These are phyloP conservation scores for Chymomyza amoena DNA, from an alignment of 2,888 invertebrate genomes.

Conservation along the genomic window DNA sequence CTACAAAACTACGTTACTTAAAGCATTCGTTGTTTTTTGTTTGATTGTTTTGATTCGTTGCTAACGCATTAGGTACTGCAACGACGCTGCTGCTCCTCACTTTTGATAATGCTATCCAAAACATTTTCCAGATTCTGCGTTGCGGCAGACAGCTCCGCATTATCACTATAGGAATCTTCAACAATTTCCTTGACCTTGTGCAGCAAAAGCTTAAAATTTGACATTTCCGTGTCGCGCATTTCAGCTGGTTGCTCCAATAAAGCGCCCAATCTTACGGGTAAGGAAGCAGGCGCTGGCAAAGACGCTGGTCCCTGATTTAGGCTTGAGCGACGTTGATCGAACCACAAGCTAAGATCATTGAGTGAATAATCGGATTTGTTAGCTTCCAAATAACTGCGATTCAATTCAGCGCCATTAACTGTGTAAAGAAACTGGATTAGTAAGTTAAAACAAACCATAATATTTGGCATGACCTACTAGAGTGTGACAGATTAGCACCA, in stretches of 20 bases:
- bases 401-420: constrained; percentile 78
- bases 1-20: constrained; percentile 8
- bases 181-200: constrained; percentile 78
- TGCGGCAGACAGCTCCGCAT: constrained; percentile 76
- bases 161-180: constrained; percentile 78
- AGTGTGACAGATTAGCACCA: constrained; percentile 65
- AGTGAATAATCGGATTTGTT: constrained; percentile 78
- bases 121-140: constrained; percentile 78
- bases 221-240: constrained; percentile 75
- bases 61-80: constrained; percentile 43
- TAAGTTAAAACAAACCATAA: neutral
- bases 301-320: constrained; percentile 20
- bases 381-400: constrained; percentile 77
- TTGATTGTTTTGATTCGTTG: constrained; percentile 13
- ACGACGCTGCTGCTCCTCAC: constrained; percentile 74
- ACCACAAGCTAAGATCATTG: constrained; percentile 77
- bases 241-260: constrained; percentile 54
- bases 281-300: constrained; percentile 7
- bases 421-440: neutral
- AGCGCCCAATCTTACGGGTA: constrained; percentile 41
- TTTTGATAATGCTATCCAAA: constrained; percentile 76
- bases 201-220: constrained; percentile 75
- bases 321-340: constrained; percentile 67
- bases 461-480: constrained; percentile 53
- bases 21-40: constrained; percentile 18